phyloP scores from a whole-genome alignment of 2,113 vertebrate genomes.

The Eira barbara region DNA sequence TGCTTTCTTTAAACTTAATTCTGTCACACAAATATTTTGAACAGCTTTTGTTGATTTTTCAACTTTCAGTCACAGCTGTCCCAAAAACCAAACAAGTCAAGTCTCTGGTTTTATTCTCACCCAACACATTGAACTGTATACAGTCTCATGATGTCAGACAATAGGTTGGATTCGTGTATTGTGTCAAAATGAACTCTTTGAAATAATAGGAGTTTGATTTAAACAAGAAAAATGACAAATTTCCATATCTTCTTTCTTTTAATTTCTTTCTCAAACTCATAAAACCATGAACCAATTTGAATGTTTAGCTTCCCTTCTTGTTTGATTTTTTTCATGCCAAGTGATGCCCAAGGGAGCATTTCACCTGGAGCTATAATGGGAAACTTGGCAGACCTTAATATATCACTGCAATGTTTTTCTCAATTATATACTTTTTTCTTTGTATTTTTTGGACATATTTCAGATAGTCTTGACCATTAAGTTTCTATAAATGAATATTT shows the following conservation, averaged over 20 bases:
- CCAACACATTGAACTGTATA: background rate
- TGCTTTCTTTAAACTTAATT: background rate
- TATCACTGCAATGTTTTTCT: conserved; percentile 61
- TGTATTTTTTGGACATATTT: conserved; percentile 76
- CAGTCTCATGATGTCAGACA: background rate
- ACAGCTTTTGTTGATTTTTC: background rate
- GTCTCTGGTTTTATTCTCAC: background rate
- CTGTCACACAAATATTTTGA: background rate
- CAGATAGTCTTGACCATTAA: conserved; percentile 72
- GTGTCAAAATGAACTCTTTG: conserved; percentile 7
- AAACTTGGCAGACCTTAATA: conserved; percentile 71
- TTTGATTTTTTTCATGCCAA: conserved; percentile 61
- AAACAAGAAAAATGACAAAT: background rate
- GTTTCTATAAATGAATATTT: conserved; percentile 60
- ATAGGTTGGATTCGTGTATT: background rate
- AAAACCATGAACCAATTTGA: conserved; percentile 56
- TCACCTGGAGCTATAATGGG: conserved; percentile 69
- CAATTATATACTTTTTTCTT: conserved; percentile 73
- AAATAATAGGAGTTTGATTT: conserved; percentile 31
- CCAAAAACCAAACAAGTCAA: background rate
- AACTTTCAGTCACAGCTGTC: background rate
- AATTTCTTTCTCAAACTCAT: conserved; percentile 24
- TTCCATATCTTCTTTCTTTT: conserved; percentile 38
- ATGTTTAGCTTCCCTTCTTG: conserved; percentile 67
- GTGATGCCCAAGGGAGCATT: conserved; percentile 44